A percentile compares a stretch with the other conserved stretches of the same genome.
Conservation (phyloP, 2,797 vertebrate genomes). For the Artibeus jamaicensis region DNA sequence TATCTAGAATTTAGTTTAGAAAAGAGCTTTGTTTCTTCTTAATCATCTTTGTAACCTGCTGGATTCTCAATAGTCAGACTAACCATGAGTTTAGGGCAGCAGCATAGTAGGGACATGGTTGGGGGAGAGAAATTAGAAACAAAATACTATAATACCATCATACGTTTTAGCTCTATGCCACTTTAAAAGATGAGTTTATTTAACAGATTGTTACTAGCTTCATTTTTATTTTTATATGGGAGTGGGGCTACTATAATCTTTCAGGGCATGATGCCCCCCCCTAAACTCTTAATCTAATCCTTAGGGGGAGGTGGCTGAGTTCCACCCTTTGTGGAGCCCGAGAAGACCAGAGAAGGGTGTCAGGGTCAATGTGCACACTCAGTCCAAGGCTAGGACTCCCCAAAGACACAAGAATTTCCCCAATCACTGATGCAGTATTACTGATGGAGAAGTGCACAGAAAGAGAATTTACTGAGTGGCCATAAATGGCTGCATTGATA, state of each 20-base stretch:
- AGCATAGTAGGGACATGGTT: background rate
- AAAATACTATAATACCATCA: background rate
- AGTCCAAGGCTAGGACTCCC: background rate
- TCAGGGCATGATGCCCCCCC: background rate
- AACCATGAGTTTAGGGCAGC: background rate
- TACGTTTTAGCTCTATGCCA: background rate
- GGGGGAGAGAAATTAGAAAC: background rate
- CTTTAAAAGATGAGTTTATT: background rate
- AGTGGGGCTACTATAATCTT: background rate
- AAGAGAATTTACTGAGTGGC: background rate
- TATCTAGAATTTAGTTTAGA: background rate
- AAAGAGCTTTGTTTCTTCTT: background rate
- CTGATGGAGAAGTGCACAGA: background rate
- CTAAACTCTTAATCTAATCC: background rate
- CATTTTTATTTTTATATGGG: conserved; percentile 7
- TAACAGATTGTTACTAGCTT: background rate
- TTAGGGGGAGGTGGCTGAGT: background rate
- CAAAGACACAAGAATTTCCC: background rate
- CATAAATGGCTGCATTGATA: background rate
- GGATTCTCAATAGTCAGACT: background rate
- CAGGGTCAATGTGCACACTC: background rate
- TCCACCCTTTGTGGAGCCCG: background rate
- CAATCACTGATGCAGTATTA: background rate
- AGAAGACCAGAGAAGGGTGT: background rate
- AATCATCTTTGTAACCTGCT: background rate